Conservation (phyloP, 2,888 invertebrate species). For the Tipula vernalis region DNA sequence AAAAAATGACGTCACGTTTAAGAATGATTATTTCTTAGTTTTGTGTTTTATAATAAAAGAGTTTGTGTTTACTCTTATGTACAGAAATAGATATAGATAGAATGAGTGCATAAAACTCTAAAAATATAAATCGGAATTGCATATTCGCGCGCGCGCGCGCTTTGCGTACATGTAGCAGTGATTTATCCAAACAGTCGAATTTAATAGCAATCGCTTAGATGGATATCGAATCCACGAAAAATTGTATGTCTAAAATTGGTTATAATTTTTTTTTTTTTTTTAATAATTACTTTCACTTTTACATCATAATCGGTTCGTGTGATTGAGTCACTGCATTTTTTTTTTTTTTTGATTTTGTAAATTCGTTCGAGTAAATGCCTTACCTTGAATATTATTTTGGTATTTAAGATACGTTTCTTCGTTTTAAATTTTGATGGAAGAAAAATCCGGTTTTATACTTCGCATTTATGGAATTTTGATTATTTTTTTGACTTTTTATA, state of each 20-base stretch:
- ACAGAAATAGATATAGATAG: background rate
- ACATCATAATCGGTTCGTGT: background rate
- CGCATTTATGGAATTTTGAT: background rate
- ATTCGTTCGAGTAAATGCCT: background rate
- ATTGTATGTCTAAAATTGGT: background rate
- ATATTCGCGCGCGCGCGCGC: background rate
- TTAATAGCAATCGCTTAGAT: background rate
- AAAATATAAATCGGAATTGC: background rate
- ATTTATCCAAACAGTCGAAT: background rate
- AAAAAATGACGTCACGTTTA: background rate
- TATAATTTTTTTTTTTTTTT: background rate
- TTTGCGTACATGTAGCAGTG: background rate
- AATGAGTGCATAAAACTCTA: background rate
- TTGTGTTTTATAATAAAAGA: background rate
- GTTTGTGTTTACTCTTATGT: background rate
- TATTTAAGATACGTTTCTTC: background rate
- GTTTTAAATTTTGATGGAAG: background rate
- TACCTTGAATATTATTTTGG: background rate
- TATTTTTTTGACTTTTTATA: background rate
- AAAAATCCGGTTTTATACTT: conserved; percentile 4
- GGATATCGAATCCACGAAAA: background rate
- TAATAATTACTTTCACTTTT: background rate
- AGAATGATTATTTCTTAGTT: background rate
- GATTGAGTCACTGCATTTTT: background rate
- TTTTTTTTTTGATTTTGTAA: background rate